Evolutionary conservation across 2,797 vertebrate genomes (phyloP), one percentile per base, ranked within the genome.

Genomic region (Danionella dracula): DNA sequence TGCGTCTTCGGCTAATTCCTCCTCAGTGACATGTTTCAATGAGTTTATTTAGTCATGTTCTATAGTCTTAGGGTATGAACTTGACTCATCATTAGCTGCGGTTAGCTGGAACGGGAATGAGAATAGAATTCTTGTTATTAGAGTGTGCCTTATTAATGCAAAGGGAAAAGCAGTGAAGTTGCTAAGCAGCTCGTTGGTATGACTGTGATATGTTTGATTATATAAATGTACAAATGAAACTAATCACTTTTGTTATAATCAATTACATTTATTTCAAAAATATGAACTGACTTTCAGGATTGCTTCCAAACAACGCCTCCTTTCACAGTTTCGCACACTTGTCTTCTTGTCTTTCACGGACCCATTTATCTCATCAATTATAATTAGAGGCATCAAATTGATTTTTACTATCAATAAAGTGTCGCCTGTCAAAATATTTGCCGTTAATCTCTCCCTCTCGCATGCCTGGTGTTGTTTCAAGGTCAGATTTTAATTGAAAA

Each of bases 401-500:
- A 53, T 44, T 44, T n/a, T 42, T 40, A 62, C 40, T 9, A 64
- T 45, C 62, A 37, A 65, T 54, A 20, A 57, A 38, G 23, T 46
- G 42, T 37, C 23, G 35, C 44, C 20, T 40, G 13, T n/a, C 2
- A 11, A 40, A 38, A 38, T 42, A 31, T 41, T 45, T 19, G 1
- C 0, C 40, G 46, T 54, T 45, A 13, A 66, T 56, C 51, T 45
- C 8, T 42, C 15, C 29, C 12, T 4, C 6, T 44, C 51, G 17
- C 13, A 35, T 38, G 27, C 40, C 0, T 34, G 1, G 19, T 46
- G 23, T 41, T 65, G 13, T 40, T 73, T 62, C 76, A 80, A 80
- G 78, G 76, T 80, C 78, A 78, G 66, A 62, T 3, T 45, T 71
- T 78, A 80, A 78, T 78, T 74, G 74, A 66, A 78, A 78, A 71